Evolutionary conservation across 2,113 vertebrate genomes (phyloP), one percentile per base, ranked within the genome.

Genomic region (Macquaria australasica): DNA sequence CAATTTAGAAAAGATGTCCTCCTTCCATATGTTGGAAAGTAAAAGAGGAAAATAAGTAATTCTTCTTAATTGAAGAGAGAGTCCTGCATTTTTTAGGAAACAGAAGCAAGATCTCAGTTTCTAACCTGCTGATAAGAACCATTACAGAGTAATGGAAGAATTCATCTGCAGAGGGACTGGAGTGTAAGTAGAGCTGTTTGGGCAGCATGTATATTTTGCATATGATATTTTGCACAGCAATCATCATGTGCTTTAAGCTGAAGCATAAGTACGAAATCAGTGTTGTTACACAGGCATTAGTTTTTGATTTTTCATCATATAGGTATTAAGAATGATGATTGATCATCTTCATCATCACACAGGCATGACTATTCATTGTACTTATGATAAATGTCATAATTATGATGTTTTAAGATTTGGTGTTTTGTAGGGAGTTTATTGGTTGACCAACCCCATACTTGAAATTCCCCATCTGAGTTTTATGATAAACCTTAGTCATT

Each of bases 1-100:
- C 71, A 63, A 79, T 67, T 88, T 85, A 83, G 66, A 75, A 89
- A 83, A 81, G n/a, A 81, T 73, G 63, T 63, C 85, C 87, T 81
- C 82, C 69, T 85, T 83, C 79, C 59, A 85, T 76, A 81, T 85
- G 66, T 83, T 81, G 48, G 48, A 73, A 83, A 78, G 39, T 50
- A 34, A 50, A 71, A 62, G 66, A 55, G 48, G 37, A 41, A 73
- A 73, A 81, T 56, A 67, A 82, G 23, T 41, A 76, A 31, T 62
- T 73, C 76, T 77, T 11, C 41, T 48, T 50, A 81, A 78, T 71
- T 87, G 15, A 63, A 9, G 58, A 83, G 56, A 23, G 15, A 67
- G 20, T 68, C 34, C n/a, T 80, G 28, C 20, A 48, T 81, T 71
- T 66, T 73, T 75, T 34, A 55, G 28, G 53, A 41, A 23, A 43